phyloP scores from a whole-genome alignment of 2,113 vertebrate genomes.

The Ptychochromis oligacanthus region DNA sequence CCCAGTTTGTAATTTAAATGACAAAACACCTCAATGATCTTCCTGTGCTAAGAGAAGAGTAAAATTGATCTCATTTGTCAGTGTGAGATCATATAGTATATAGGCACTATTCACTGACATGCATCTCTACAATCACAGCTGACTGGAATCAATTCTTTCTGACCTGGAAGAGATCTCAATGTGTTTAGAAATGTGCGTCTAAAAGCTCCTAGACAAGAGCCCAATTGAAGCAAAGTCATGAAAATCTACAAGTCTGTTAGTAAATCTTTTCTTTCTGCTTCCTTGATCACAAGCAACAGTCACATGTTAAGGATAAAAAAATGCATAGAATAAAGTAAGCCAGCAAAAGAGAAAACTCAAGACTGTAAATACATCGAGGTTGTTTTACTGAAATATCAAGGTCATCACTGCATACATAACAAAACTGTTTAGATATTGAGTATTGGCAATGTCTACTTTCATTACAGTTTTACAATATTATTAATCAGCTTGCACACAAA shows the following conservation, averaged over 20 bases:
- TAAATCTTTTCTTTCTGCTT: constrained; percentile 28
- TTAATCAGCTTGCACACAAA: no score
- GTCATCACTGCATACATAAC: no score
- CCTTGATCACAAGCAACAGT: not conserved
- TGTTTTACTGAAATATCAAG: no score
- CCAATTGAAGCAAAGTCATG: constrained; percentile 24
- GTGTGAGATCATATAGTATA: constrained; percentile 28
- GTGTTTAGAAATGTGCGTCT: constrained; percentile 57
- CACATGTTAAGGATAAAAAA: not conserved
- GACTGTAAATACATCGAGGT: no score
- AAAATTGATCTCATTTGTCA: constrained; percentile 67
- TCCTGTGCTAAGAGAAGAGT: constrained; percentile 49
- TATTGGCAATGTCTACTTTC: no score
- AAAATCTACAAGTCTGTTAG: constrained; percentile 18
- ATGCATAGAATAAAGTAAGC: not conserved
- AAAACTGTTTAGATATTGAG: no score
- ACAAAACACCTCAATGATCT: not conserved
- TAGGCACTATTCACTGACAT: constrained; percentile 53
- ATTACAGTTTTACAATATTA: no score
- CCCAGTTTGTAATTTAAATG: constrained; percentile 16
- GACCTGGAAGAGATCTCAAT: constrained; percentile 69
- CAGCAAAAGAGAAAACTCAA: not conserved
- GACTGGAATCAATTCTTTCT: constrained; percentile 69
- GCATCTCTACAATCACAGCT: constrained; percentile 36
- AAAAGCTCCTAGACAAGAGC: constrained; percentile 35